A percentile compares a stretch with the other conserved stretches of the same genome.
Evolutionary conservation across 2,888 invertebrate genomes (phyloP).

Genomic region (Tachystola acroxantha): DNA sequence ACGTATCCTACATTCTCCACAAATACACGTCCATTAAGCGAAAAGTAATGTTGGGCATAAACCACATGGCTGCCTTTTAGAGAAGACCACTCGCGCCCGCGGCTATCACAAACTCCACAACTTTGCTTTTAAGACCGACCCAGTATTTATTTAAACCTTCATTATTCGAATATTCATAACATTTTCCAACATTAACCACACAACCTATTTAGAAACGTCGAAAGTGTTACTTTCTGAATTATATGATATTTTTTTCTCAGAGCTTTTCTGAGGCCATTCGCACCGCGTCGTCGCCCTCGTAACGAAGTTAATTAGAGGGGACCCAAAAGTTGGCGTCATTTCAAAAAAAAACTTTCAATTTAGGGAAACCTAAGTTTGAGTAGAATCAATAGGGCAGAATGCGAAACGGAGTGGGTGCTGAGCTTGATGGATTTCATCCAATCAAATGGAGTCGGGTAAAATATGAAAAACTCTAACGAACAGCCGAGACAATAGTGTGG

Average conservation of each 20-base stretch:
- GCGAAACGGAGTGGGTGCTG: slow-evolving; percentile 26
- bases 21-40: slow-evolving; percentile 19
- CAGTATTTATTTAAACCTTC: slow-evolving; percentile 36
- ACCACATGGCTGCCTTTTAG: slow-evolving; percentile 21
- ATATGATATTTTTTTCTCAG: slow-evolving; percentile 18
- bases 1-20: too few relatives aligned
- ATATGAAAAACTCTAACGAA: slow-evolving; percentile 46
- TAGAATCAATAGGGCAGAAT: slow-evolving; percentile 39
- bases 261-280: slow-evolving; percentile 9
- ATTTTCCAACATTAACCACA: slow-evolving; percentile 30
- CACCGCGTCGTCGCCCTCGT: slow-evolving; percentile 20
- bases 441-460: slow-evolving; percentile 45
- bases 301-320: slow-evolving; percentile 26
- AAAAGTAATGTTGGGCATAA: slow-evolving; percentile 10
- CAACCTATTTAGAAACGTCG: slow-evolving; percentile 9
- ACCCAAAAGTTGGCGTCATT: slow-evolving; percentile 26
- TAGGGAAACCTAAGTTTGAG: slow-evolving; percentile 26
- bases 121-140: slow-evolving; percentile 44
- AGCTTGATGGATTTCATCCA: slow-evolving; percentile 48
- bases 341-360: slow-evolving; percentile 38
- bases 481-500: slow-evolving; percentile 35
- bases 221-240: slow-evolving; percentile 1
- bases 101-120: slow-evolving; percentile 31
- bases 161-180: slow-evolving; percentile 28
- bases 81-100: slow-evolving; percentile 16